A percentile compares a stretch with the other conserved stretches of the same genome.
phyloP scores from a whole-genome alignment of 2,797 vertebrate genomes.

The Dendrocincla tyrannina region DNA sequence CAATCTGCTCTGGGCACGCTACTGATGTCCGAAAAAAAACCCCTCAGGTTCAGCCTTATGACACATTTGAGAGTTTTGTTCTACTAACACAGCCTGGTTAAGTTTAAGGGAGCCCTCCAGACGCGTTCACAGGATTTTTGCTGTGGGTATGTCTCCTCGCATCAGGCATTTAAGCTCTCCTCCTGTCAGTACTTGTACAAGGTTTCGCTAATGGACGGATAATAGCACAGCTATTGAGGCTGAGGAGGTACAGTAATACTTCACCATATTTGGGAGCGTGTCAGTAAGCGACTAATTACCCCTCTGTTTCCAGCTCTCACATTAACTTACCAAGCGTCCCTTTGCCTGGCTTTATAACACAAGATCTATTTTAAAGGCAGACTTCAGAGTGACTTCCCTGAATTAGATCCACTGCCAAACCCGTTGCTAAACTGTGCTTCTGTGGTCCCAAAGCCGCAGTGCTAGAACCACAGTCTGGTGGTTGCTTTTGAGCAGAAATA shows the following conservation, averaged over 20 bases:
- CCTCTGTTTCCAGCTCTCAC: conserved; percentile 48
- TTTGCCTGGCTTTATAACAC: neutral
- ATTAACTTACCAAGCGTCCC: neutral
- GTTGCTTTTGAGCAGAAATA: neutral
- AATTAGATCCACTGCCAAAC: neutral
- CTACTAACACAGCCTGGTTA: neutral
- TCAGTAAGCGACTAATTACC: conserved; percentile 82
- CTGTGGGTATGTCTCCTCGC: neutral
- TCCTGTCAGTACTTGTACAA: conserved; percentile 75
- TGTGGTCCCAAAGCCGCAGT: neutral
- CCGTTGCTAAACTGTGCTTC: neutral
- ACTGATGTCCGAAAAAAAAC: neutral
- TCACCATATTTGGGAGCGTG: conserved; percentile 71
- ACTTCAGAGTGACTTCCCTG: conserved; percentile 8
- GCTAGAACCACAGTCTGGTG: neutral
- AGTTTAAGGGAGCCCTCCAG: neutral
- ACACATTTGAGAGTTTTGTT: neutral
- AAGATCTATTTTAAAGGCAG: neutral
- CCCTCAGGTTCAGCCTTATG: neutral
- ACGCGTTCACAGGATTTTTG: neutral
- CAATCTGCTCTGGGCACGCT: neutral
- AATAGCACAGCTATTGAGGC: conserved; percentile 79
- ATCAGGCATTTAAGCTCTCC: conserved; percentile 66
- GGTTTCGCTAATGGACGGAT: conserved; percentile 84
- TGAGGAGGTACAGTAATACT: conserved; percentile 73